Percentiles rank a stretch among this genome's conserved stretches.
Evolutionary conservation across 2,797 vertebrate species (phyloP).

Genomic region (Semotilus atromaculatus): DNA sequence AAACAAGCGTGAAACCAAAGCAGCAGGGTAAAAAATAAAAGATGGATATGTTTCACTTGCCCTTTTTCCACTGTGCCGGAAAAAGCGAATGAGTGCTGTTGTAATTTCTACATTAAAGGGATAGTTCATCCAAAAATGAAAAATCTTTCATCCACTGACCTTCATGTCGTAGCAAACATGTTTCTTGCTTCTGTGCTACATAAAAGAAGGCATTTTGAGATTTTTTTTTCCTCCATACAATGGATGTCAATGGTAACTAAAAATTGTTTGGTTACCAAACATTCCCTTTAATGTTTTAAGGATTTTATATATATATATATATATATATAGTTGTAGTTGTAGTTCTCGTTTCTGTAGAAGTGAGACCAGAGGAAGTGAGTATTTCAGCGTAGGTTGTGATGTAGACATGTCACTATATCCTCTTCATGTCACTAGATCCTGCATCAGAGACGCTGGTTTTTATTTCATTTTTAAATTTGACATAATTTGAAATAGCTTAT

Average conservation of each 20-base stretch:
- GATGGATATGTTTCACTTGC: slow-evolving; percentile 4
- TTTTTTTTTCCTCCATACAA: background rate
- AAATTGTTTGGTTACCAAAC: background rate
- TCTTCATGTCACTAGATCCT: slow-evolving; percentile 13
- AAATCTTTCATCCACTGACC: background rate
- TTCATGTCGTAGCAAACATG: background rate
- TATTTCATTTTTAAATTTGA: background rate
- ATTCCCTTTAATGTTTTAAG: background rate
- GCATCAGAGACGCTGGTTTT: background rate
- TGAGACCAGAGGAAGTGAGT: slow-evolving; percentile 58
- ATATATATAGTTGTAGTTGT: slow-evolving; percentile 35
- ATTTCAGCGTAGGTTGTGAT: slow-evolving; percentile 43
- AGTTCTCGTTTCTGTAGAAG: slow-evolving; percentile 61
- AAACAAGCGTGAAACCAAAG: background rate
- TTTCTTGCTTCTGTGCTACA: slow-evolving; percentile 44
- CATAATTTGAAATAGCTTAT: background rate
- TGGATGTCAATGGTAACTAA: background rate
- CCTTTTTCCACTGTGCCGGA: slow-evolving; percentile 14
- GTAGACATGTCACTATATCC: slow-evolving; percentile 47
- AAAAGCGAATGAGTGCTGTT: slow-evolving; percentile 45
- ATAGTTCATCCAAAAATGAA: background rate
- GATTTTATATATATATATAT: background rate
- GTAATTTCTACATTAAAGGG: slow-evolving; percentile 44
- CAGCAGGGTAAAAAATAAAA: background rate
- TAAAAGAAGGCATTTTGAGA: no score